Conservation (phyloP, 2,888 invertebrate species). For the Conchocele bisecta region DNA sequence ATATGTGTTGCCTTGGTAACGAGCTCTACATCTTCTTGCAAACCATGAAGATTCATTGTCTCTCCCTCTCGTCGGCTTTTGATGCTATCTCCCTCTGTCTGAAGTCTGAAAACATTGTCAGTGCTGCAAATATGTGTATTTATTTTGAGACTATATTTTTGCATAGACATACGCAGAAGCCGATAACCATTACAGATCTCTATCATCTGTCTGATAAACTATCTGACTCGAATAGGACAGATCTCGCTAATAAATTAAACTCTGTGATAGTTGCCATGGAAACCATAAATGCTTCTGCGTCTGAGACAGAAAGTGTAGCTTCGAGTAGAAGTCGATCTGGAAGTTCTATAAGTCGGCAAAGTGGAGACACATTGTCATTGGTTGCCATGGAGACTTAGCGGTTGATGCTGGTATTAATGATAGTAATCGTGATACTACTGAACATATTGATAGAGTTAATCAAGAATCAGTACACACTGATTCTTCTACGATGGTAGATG, state of each 20-base stretch:
- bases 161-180: conserved; percentile 41
- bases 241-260: conserved; percentile 31
- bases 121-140: conserved; percentile 56
- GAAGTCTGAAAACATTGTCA: conserved; percentile 31
- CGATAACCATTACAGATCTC: conserved; percentile 34
- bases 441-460: no score
- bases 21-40: conserved; percentile 69
- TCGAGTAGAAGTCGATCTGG: conserved; percentile 50
- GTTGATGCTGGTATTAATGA: no score
- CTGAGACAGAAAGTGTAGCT: conserved; percentile 32
- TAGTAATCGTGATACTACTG: no score
- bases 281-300: conserved; percentile 27
- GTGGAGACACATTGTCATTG: no score
- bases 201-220: conserved; percentile 39
- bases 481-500: no score
- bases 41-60: conserved; percentile 60
- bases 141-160: conserved; percentile 47
- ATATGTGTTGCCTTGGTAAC: conserved; percentile 54
- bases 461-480: no score
- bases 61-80: conserved; percentile 63
- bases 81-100: conserved; percentile 50
- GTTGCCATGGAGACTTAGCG: no score
- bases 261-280: conserved; percentile 32
- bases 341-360: conserved; percentile 17
- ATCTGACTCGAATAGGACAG: conserved; percentile 17